A percentile compares a stretch with the other conserved stretches of the same genome.
These are phyloP conservation scores for Drosophila pachea DNA, from an alignment of 1,140 invertebrate genomes.

Conservation along the genomic window DNA sequence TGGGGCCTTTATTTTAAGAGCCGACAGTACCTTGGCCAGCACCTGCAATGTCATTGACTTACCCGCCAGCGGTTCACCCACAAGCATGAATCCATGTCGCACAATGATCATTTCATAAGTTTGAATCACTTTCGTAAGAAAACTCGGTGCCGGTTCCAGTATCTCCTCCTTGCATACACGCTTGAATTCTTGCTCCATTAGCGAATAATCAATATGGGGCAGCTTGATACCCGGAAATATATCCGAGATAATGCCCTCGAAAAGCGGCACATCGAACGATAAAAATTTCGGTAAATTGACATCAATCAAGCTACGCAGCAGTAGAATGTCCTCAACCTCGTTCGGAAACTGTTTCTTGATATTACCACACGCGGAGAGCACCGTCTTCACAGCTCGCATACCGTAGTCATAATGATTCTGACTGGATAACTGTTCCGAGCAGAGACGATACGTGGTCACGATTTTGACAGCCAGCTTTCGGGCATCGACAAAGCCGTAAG, in stretches of 20 bases:
- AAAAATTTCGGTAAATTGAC: slow-evolving; percentile 97
- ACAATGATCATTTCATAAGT: slow-evolving; percentile 91
- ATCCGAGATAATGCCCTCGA: slow-evolving; percentile 94
- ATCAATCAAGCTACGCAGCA: slow-evolving; percentile 92
- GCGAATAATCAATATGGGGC: slow-evolving; percentile 86
- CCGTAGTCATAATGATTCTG: slow-evolving; percentile 95
- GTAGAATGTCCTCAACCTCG: slow-evolving; percentile 87
- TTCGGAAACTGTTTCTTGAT: slow-evolving; percentile 91
- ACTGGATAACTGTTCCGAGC: slow-evolving; percentile 92
- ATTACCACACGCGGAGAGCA: slow-evolving; percentile 91
- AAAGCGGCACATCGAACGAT: slow-evolving; percentile 91
- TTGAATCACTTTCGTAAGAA: slow-evolving; percentile 87
- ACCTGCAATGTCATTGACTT: slow-evolving; percentile 84
- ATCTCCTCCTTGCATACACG: slow-evolving; percentile 82
- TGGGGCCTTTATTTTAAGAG: slow-evolving; percentile 82
- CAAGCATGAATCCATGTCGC: slow-evolving; percentile 91
- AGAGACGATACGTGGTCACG: slow-evolving; percentile 92
- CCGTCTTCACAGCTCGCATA: slow-evolving; percentile 91
- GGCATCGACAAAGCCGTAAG: slow-evolving; percentile 91
- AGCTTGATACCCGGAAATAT: slow-evolving; percentile 90
- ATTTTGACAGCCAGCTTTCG: slow-evolving; percentile 91
- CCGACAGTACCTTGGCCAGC: slow-evolving; percentile 85
- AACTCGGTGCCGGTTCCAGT: slow-evolving; percentile 86
- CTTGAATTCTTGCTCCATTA: slow-evolving; percentile 82
- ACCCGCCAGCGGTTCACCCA: slow-evolving; percentile 87